Evolutionary conservation across 2,888 invertebrate genomes (phyloP), one percentile per base, ranked within the genome.

Genomic region (Hyalella azteca): DNA sequence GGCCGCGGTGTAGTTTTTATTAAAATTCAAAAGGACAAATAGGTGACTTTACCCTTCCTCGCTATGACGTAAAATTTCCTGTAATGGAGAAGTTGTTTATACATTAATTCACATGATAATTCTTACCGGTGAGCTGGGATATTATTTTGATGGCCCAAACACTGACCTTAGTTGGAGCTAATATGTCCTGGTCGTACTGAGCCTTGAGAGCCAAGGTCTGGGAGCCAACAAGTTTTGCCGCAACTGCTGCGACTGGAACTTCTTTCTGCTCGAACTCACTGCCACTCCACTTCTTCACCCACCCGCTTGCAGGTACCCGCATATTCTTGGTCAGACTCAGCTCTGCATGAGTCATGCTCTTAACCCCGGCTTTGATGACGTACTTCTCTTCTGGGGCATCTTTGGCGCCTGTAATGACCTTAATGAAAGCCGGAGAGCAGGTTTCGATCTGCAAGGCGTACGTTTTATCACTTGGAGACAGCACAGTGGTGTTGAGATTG

Each of bases 271-370:
- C 66, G 36, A 36, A 66, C 1, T 36, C 15, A 4, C 11, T 39
- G 9, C 66, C 66, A 36, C 15, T 66, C 66, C 36, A 66, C 36
- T 66, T 36, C 36, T 66, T 32, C 66, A 32, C 32, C 66, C 66
- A 66, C 19, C 36, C 29, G n/a, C 66, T 66, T 15, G 66, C 66
- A 7, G 66, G 66, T 15, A 36, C 66, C 32, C 66, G 7, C 19
- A 36, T 66, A 4, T 29, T 36, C 66, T 66, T 66, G 7, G 19
- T 19, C 13, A 66, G 66, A 13, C 66, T 36, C 5, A 66, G 66
- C 11, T 66, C 66, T 36, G 66, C 66, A 11, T 66, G 66, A 29
- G 66, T 66, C 66, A 36, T 66, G 19, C 66, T 66, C 36, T 66
- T 66, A 13, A 66, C 19, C 19, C 66, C 66, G 5, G 36, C 36